phyloP scores from a whole-genome alignment of 2,113 vertebrate genomes.

The Zonotrichia leucophrys region DNA sequence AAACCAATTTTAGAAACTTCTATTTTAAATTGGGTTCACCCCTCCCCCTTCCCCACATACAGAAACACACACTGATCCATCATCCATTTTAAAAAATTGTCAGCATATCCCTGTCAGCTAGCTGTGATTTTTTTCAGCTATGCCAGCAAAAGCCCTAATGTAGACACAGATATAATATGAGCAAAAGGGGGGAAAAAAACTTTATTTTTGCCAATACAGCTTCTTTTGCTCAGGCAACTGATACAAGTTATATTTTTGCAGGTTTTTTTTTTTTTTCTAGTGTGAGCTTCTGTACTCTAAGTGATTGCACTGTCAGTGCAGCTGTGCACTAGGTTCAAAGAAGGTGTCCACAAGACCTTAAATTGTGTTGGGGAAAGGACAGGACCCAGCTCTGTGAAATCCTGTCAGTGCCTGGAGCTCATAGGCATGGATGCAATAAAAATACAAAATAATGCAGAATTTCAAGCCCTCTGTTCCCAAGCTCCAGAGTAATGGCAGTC shows the following conservation, averaged over 20 bases:
- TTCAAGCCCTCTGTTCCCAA: background rate
- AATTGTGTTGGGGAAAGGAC: background rate
- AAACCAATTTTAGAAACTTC: conserved; percentile 44
- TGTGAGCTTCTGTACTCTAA: background rate
- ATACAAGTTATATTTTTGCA: background rate
- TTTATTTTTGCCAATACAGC: conserved; percentile 41
- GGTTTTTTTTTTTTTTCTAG: background rate
- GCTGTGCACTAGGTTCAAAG: background rate
- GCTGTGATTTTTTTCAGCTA: conserved; percentile 23
- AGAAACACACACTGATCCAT: conserved; percentile 38
- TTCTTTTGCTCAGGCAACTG: background rate
- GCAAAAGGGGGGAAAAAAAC: background rate
- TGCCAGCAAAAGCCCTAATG: conserved; percentile 48
- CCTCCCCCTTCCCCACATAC: background rate
- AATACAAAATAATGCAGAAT: background rate
- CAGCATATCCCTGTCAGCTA: conserved; percentile 36
- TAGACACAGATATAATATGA: conserved; percentile 12
- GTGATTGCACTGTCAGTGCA: background rate
- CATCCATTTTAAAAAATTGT: conserved; percentile 39
- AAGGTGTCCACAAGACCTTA: background rate
- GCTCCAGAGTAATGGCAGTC: background rate
- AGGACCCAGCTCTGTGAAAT: background rate
- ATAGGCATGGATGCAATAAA: background rate
- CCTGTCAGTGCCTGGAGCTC: background rate
- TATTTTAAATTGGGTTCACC: conserved; percentile 19